Evolutionary conservation across 2,888 invertebrate genomes (phyloP).

Genomic region (Drosophila vallismaia): DNA sequence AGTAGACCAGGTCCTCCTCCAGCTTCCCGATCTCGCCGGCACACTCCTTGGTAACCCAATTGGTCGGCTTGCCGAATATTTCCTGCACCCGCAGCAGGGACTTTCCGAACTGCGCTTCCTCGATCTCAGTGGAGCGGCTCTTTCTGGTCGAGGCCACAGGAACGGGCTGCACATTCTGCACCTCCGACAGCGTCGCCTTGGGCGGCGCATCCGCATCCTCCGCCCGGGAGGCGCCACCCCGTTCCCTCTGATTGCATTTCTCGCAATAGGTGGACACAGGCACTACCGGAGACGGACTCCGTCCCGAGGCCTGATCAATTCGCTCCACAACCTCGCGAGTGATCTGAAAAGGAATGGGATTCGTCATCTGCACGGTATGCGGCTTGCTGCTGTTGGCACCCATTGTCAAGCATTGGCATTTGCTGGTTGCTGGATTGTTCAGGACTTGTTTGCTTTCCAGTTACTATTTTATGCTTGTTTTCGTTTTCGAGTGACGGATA

Average conservation of each 20-base stretch:
- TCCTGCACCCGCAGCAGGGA: conserved; percentile 57
- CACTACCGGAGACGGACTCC: not conserved
- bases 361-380: conserved; percentile 61
- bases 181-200: not conserved
- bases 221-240: not conserved
- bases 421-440: no score
- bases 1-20: conserved; percentile 51
- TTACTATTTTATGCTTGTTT: conserved; percentile 1
- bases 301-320: conserved; percentile 44
- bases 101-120: conserved; percentile 56
- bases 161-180: conserved; percentile 1
- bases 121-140: conserved; percentile 52
- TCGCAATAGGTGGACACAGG: conserved; percentile 16
- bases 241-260: conserved; percentile 5
- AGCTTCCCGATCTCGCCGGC: conserved; percentile 48
- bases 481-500: conserved; percentile 15
- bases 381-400: conserved; percentile 66
- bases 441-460: not conserved
- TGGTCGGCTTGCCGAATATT: conserved; percentile 48
- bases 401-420: conserved; percentile 41
- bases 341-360: conserved; percentile 51
- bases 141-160: conserved; percentile 23
- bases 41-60: conserved; percentile 52
- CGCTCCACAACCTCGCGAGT: conserved; percentile 60
- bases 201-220: not conserved